Percentiles rank a stretch among this genome's conserved stretches.
Conservation (phyloP, 1,140 invertebrate species). For the Drosophila willistoni region DNA sequence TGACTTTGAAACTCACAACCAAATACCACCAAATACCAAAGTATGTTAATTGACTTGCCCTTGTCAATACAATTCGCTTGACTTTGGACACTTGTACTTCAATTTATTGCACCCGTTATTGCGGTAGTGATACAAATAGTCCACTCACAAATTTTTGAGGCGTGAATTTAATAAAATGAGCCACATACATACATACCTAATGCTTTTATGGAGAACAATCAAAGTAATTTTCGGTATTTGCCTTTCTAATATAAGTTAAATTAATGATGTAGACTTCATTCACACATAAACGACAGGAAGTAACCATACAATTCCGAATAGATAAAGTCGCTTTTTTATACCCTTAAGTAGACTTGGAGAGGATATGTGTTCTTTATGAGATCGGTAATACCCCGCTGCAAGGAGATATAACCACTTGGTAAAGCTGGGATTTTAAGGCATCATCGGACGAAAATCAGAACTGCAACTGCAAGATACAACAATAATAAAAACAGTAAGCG, state of each 20-base stretch:
- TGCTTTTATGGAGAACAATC: conserved; percentile 32
- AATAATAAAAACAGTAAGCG: conserved; percentile 6
- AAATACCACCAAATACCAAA: conserved; percentile 12
- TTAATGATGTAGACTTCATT: conserved; percentile 41
- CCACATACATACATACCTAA: conserved; percentile 10
- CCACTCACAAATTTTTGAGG: conserved; percentile 8
- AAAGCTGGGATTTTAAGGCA: neutral
- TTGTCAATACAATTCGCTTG: conserved; percentile 42
- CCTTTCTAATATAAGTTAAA: conserved; percentile 54
- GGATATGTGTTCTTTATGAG: too few relatives aligned
- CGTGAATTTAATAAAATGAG: conserved; percentile 37
- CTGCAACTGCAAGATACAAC: conserved; percentile 13
- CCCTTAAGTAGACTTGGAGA: too few relatives aligned
- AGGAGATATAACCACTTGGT: neutral
- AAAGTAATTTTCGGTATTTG: conserved; percentile 45
- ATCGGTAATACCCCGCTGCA: too few relatives aligned
- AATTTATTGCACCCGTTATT: conserved; percentile 50
- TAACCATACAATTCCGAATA: neutral
- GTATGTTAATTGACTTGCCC: conserved; percentile 48
- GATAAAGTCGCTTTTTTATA: neutral
- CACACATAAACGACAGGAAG: conserved; percentile 3
- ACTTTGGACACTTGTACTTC: conserved; percentile 48
- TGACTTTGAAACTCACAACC: conserved; percentile 24
- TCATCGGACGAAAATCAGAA: too few relatives aligned
- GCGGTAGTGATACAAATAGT: conserved; percentile 41